These are phyloP conservation scores for Antechinus stuartii DNA, from an alignment of 2,113 vertebrate species.

Conservation along the genomic window DNA sequence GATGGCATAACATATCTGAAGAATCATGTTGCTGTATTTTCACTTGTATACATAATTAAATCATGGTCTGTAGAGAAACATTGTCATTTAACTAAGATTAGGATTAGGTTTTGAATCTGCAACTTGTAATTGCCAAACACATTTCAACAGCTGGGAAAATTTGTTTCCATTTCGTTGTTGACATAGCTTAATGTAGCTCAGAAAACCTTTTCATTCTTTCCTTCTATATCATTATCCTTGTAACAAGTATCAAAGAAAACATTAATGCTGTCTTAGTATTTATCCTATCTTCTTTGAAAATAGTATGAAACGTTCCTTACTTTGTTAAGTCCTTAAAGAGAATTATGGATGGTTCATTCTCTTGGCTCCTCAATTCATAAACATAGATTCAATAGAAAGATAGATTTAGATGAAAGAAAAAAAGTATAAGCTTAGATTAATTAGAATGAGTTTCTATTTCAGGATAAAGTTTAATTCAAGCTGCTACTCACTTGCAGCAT, in stretches of 20 bases:
- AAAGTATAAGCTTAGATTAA: not conserved
- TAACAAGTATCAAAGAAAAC: not conserved
- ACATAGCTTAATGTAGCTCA: not conserved
- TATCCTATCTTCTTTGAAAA: conserved; percentile 10
- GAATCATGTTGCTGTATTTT: not conserved
- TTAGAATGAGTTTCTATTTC: not conserved
- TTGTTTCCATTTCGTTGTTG: not conserved
- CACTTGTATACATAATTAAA: not conserved
- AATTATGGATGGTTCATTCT: not conserved
- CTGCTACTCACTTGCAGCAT: not conserved
- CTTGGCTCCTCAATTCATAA: not conserved
- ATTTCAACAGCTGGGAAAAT: not conserved
- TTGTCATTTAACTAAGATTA: not conserved
- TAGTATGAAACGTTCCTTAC: not conserved
- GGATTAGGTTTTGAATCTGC: not conserved
- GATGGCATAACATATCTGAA: not conserved
- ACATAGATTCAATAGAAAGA: not conserved
- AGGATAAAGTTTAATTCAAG: conserved; percentile 18
- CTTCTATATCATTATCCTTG: not conserved
- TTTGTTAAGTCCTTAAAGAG: not conserved
- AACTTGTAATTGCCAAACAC: not conserved
- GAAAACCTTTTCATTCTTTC: not conserved
- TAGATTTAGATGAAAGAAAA: not conserved
- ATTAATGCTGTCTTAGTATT: not conserved
- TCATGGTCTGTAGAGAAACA: not conserved